Evolutionary conservation across 2,113 vertebrate genomes (phyloP), one percentile per base, ranked within the genome.

Genomic region (Carassius auratus): DNA sequence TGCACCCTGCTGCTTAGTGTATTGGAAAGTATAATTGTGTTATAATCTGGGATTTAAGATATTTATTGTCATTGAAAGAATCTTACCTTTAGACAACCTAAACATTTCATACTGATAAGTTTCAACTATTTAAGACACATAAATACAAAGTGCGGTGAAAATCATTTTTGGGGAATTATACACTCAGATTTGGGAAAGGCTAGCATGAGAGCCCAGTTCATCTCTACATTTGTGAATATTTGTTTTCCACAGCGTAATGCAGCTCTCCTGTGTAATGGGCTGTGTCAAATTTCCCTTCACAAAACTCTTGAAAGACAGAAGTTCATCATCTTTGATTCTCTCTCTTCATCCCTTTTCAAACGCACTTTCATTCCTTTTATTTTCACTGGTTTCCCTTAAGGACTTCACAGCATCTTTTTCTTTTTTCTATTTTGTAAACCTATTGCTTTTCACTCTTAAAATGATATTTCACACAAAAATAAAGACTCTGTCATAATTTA

Each of bases 291-390:
- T 76, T 52, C 45, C 14, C 14, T 8, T 76, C 75, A 33, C 45
- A 76, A 55, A 76, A 55, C 48, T 76, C 48, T 19, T 55, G 14
- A 55, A 76, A 15, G 74, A 76, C 74, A 76, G 71, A 48, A 74
- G 9, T 45, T 48, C 38, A 74, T 74, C 71, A 17, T 78, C 76
- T 8, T 36, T 42, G 33, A 14, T 17, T 42, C 33, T 38, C 52
- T 8, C 76, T 38, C 33, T 42, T 79, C 55, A 61, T 59, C 36
- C 48, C n/a, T 62, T 38, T 42, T 81, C 62, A 83, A 50, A 68
- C 26, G 76, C 59, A 57, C 17, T 48, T 23, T 71, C 7, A 59
- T 73, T 42, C 78, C 48, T 3, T 77, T 57, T 21, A 17, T 64
- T 42, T 26, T 76, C 19, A 36, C 33, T 6, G 21, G 38, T 21